phyloP scores from a whole-genome alignment of 2,888 invertebrate genomes.

The Tortrix viridana region DNA sequence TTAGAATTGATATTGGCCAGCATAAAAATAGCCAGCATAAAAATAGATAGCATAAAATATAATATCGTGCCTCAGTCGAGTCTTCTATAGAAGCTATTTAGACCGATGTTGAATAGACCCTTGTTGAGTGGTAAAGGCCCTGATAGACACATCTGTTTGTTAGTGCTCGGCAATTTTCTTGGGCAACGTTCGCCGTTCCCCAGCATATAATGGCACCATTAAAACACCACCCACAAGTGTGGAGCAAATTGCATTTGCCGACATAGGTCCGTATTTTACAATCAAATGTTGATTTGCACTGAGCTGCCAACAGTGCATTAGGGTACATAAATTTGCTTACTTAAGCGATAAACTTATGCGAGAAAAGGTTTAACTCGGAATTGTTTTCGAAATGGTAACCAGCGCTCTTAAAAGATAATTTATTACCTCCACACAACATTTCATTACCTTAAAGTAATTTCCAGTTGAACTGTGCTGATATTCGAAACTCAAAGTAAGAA shows the following conservation, averaged over 20 bases:
- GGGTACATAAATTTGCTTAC: slow-evolving; percentile 77
- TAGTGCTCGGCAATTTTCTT: slow-evolving; percentile 72
- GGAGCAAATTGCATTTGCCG: slow-evolving; percentile 78
- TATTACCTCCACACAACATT: slow-evolving; percentile 53
- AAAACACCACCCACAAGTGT: slow-evolving; percentile 80
- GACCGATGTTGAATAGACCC: too few relatives aligned
- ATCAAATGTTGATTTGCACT: slow-evolving; percentile 80
- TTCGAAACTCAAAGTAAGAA: slow-evolving; percentile 52
- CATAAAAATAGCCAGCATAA: too few relatives aligned
- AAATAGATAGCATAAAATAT: too few relatives aligned
- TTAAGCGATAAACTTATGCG: slow-evolving; percentile 70
- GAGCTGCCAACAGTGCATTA: slow-evolving; percentile 74
- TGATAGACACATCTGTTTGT: slow-evolving; percentile 61
- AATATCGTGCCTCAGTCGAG: too few relatives aligned
- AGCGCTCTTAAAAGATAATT: slow-evolving; percentile 66
- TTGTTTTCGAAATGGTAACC: slow-evolving; percentile 64
- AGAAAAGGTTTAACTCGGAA: slow-evolving; percentile 64
- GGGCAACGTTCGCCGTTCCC: slow-evolving; percentile 72
- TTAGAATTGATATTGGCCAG: too few relatives aligned
- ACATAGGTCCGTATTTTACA: slow-evolving; percentile 76
- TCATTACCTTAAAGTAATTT: slow-evolving; percentile 47
- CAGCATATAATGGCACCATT: slow-evolving; percentile 73
- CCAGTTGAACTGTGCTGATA: slow-evolving; percentile 46
- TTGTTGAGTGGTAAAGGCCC: slow-evolving; percentile 16
- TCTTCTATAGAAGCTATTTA: too few relatives aligned